Percentiles rank a stretch among this genome's conserved stretches.
Conservation (phyloP, 2,113 vertebrate genomes). For the Microtus oregoni region DNA sequence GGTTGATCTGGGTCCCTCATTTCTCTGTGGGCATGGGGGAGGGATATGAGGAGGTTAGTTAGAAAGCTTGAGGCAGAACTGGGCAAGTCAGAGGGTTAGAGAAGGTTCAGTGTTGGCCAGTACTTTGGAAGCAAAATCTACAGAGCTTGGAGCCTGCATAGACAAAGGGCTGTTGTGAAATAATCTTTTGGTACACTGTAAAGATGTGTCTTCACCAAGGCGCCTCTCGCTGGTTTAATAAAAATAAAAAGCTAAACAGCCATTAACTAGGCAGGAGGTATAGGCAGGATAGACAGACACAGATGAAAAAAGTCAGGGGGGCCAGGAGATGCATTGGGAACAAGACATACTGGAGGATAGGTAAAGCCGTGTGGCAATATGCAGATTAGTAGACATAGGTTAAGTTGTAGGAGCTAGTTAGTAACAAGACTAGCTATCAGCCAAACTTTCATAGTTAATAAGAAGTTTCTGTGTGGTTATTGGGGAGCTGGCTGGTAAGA, state of each 20-base stretch:
- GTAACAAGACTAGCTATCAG: neutral
- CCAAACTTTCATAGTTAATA: neutral
- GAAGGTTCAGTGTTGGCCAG: neutral
- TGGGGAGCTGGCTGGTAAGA: neutral
- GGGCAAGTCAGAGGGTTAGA: neutral
- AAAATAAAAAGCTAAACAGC: neutral
- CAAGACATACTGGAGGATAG: neutral
- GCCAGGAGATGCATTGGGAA: neutral
- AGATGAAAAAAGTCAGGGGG: neutral
- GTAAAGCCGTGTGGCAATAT: neutral
- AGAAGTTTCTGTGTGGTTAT: neutral
- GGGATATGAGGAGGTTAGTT: neutral
- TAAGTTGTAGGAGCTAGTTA: neutral
- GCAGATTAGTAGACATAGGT: neutral
- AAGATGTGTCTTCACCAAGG: neutral
- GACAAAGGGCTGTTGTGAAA: neutral
- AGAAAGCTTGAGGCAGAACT: neutral
- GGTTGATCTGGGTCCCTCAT: neutral
- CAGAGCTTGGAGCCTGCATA: neutral
- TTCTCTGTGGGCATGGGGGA: neutral
- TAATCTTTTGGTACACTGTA: neutral
- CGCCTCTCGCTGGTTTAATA: neutral
- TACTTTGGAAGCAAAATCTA: neutral
- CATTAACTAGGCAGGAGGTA: neutral
- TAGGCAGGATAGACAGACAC: no score